A percentile compares a stretch with the other conserved stretches of the same genome.
Conservation (phyloP, 1,140 invertebrate species). For the Galleria mellonella region DNA sequence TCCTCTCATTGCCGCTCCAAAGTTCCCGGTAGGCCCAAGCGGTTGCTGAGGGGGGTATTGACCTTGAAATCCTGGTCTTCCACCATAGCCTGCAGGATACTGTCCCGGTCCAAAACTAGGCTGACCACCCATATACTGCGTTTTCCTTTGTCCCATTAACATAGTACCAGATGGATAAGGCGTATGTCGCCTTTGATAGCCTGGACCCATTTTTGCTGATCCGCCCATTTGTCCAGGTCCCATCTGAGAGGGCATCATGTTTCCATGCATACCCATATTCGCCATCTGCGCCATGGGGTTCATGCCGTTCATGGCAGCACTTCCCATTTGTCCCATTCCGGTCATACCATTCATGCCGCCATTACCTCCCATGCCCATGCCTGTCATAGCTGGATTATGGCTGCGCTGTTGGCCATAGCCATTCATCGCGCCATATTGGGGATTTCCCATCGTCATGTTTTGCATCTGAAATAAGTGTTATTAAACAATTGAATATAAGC, state of each 20-base stretch:
- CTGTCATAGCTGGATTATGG: slow-evolving; percentile 76
- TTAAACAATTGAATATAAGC: no score
- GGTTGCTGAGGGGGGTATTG: slow-evolving; percentile 82
- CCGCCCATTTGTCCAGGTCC: slow-evolving; percentile 69
- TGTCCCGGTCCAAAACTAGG: slow-evolving; percentile 76
- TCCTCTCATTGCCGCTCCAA: slow-evolving; percentile 70
- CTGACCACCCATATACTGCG: slow-evolving; percentile 71
- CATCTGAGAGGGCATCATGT: slow-evolving; percentile 78
- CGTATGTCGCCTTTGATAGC: slow-evolving; percentile 79
- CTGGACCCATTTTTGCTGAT: slow-evolving; percentile 77
- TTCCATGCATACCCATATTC: slow-evolving; percentile 79
- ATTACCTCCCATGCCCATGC: slow-evolving; percentile 79
- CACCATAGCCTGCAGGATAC: slow-evolving; percentile 75
- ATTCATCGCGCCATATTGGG: slow-evolving; percentile 72
- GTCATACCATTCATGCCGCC: slow-evolving; percentile 77
- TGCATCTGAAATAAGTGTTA: slow-evolving; percentile 69
- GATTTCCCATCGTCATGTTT: slow-evolving; percentile 74
- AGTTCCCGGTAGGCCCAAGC: slow-evolving; percentile 75
- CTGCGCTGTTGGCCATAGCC: slow-evolving; percentile 71
- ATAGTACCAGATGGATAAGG: slow-evolving; percentile 88
- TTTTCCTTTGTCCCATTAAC: slow-evolving; percentile 87
- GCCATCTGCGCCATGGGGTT: slow-evolving; percentile 79
- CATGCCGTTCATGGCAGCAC: slow-evolving; percentile 69
- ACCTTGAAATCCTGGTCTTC: slow-evolving; percentile 79
- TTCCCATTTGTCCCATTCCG: slow-evolving; percentile 71